These are phyloP conservation scores for Aspidiotus destructor DNA, from an alignment of 2,888 invertebrate genomes.

Conservation along the genomic window DNA sequence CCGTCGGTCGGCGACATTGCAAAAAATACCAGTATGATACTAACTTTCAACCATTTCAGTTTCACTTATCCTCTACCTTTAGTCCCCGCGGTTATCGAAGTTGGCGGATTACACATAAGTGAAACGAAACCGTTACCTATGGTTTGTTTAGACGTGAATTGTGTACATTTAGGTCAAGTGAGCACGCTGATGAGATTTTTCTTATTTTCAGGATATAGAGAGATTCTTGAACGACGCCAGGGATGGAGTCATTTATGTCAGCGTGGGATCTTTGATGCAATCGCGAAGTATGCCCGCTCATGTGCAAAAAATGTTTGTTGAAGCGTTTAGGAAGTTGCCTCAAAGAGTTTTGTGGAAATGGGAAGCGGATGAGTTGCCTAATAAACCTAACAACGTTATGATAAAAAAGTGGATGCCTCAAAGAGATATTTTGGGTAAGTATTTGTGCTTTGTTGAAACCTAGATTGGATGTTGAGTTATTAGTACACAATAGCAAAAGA, in stretches of 20 bases:
- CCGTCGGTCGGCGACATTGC: background rate
- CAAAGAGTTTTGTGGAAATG: constrained; percentile 69
- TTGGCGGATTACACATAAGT: too few relatives aligned
- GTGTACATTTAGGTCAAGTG: background rate
- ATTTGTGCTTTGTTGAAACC: too few relatives aligned
- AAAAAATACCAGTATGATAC: background rate
- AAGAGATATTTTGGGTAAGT: constrained; percentile 60
- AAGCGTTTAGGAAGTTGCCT: constrained; percentile 53
- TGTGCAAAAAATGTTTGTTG: constrained; percentile 52
- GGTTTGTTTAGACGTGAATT: background rate
- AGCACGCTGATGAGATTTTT: background rate
- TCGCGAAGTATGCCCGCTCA: constrained; percentile 53
- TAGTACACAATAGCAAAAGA: too few relatives aligned
- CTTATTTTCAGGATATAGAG: constrained; percentile 44
- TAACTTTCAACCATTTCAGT: too few relatives aligned
- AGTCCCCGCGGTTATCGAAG: too few relatives aligned
- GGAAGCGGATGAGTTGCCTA: constrained; percentile 47
- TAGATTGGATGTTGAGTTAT: too few relatives aligned
- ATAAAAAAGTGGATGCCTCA: constrained; percentile 58
- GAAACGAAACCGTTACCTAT: too few relatives aligned
- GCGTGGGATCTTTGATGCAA: constrained; percentile 64
- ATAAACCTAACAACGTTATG: constrained; percentile 37
- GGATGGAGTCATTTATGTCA: constrained; percentile 62
- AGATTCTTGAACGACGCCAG: constrained; percentile 55
- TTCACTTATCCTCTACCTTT: too few relatives aligned